Evolutionary conservation across 2,888 invertebrate genomes (phyloP).

Genomic region (Drosophila lacicola): DNA sequence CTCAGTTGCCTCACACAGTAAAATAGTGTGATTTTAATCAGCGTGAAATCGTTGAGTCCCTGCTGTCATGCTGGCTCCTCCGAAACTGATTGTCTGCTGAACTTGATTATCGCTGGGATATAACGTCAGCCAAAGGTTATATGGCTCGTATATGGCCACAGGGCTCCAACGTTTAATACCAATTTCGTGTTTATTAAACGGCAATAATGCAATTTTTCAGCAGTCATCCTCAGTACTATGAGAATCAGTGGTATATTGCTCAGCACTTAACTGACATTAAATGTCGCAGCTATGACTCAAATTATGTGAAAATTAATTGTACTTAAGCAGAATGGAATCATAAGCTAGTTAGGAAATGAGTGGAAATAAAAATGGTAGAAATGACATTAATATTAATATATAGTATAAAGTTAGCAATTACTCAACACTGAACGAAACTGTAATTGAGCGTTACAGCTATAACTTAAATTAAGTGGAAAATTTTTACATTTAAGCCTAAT

Average conservation of each 20-base stretch:
- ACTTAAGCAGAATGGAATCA: neutral
- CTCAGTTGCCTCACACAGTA: conserved; percentile 40
- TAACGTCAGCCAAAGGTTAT: neutral
- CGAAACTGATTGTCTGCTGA: conserved; percentile 8
- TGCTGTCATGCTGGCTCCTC: neutral
- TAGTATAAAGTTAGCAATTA: no score
- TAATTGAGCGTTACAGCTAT: no score
- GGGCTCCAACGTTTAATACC: conserved; percentile 34
- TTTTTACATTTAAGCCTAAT: no score
- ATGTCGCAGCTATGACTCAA: neutral
- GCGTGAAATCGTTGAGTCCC: conserved; percentile 64
- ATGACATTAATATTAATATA: no score
- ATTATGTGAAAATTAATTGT: neutral
- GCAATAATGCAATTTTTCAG: conserved; percentile 28
- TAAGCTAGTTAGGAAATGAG: neutral
- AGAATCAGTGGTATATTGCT: neutral
- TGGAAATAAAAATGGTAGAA: no score
- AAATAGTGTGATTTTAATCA: conserved; percentile 72
- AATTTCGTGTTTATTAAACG: conserved; percentile 42
- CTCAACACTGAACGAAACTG: no score
- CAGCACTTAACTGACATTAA: neutral
- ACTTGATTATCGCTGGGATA: conserved; percentile 37
- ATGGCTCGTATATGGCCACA: conserved; percentile 1
- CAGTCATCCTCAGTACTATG: neutral
- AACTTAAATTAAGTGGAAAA: no score